Conservation (phyloP, 2,888 invertebrate genomes). For the Acronicta aceris region DNA sequence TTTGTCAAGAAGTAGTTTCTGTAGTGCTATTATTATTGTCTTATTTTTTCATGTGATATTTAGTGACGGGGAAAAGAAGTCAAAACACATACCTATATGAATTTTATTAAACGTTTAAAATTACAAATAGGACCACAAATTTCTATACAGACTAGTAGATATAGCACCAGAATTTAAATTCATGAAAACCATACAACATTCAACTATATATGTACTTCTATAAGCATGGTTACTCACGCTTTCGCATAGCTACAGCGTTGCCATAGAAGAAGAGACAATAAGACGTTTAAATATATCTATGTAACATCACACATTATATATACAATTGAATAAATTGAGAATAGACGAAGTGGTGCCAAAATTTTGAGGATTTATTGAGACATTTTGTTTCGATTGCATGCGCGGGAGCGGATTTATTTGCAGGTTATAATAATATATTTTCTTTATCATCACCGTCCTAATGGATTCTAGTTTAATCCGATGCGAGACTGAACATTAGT, state of each 20-base stretch:
- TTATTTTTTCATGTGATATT: too few species aligned
- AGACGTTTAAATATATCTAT: slow-evolving; percentile 80
- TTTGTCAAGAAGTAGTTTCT: too few species aligned
- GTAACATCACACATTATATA: slow-evolving; percentile 60
- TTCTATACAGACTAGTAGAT: slow-evolving; percentile 20
- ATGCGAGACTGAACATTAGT: too few species aligned
- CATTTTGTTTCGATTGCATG: slow-evolving; percentile 16
- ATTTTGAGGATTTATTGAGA: slow-evolving; percentile 13
- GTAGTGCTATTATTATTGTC: too few species aligned
- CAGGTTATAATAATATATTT: too few species aligned
- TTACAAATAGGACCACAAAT: not conserved
- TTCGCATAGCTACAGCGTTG: slow-evolving; percentile 88
- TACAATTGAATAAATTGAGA: slow-evolving; percentile 43
- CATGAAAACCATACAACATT: slow-evolving; percentile 71
- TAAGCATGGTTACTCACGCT: slow-evolving; percentile 88
- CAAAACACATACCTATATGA: too few species aligned
- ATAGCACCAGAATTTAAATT: slow-evolving; percentile 41
- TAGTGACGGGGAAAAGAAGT: too few species aligned
- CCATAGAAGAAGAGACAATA: slow-evolving; percentile 86
- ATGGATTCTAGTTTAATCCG: too few species aligned
- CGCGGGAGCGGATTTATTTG: slow-evolving; percentile 20
- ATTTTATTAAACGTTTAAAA: too few species aligned
- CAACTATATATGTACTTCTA: slow-evolving; percentile 74
- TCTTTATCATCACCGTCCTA: too few species aligned
- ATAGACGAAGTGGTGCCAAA: slow-evolving; percentile 41